Evolutionary conservation across 2,113 vertebrate genomes (phyloP).

Genomic region (Pyrgilauda ruficollis): DNA sequence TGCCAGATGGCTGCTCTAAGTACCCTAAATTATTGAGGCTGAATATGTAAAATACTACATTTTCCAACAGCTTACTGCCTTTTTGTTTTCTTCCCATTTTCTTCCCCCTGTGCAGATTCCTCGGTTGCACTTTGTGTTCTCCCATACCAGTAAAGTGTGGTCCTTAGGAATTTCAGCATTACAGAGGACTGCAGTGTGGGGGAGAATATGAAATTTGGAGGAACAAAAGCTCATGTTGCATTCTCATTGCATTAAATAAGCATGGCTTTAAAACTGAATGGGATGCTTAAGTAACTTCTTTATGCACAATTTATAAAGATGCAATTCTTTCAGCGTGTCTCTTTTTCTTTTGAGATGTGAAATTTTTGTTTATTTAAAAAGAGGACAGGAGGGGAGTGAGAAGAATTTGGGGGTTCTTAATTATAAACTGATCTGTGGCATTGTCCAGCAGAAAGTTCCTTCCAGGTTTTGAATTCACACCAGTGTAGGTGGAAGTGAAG

Average conservation of each 20-base stretch:
- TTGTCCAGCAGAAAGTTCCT: neutral
- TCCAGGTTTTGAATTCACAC: neutral
- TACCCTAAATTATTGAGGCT: constrained; percentile 8
- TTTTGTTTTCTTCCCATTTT: neutral
- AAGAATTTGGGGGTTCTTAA: neutral
- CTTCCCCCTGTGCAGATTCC: neutral
- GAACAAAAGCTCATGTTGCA: neutral
- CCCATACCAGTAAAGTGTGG: neutral
- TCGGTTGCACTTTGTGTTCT: neutral
- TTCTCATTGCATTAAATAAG: neutral
- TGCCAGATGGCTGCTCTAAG: neutral
- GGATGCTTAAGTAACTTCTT: neutral
- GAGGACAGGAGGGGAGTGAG: neutral
- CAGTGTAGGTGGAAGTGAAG: neutral
- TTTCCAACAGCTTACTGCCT: neutral
- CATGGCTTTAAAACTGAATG: neutral
- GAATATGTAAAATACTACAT: neutral
- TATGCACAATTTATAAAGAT: neutral
- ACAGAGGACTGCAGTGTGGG: neutral
- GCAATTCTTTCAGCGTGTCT: neutral
- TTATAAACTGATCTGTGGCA: neutral
- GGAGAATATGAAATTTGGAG: neutral
- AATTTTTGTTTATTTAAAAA: neutral
- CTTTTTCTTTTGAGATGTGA: neutral
- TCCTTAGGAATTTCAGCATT: neutral